phyloP scores from a whole-genome alignment of 2,888 invertebrate species.

The Drosophila mimica region DNA sequence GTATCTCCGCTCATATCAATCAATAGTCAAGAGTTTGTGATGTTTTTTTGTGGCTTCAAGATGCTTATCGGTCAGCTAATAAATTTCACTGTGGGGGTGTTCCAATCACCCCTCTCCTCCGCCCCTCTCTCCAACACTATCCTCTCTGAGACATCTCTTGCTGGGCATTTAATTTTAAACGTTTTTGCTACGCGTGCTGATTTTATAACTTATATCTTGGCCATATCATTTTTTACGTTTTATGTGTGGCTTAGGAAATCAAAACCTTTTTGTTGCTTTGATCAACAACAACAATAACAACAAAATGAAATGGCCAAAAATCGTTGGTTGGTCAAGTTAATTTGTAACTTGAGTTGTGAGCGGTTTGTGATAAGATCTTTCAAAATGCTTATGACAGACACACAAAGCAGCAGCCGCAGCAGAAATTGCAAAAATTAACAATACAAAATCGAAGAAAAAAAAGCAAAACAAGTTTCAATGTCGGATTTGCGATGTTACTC shows the following conservation, averaged over 20 bases:
- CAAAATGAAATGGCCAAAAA: constrained; percentile 31
- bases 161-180: constrained; percentile 69
- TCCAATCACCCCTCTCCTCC: not conserved
- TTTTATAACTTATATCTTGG: constrained; percentile 57
- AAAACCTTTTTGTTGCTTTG: constrained; percentile 53
- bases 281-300: constrained; percentile 25
- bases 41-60: constrained; percentile 46
- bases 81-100: constrained; percentile 79
- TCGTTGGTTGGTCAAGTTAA: constrained; percentile 57
- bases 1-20: constrained; percentile 68
- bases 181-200: constrained; percentile 77
- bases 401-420: constrained; percentile 7
- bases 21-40: constrained; percentile 57
- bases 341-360: constrained; percentile 64
- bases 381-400: constrained; percentile 45
- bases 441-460: constrained; percentile 8
- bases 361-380: constrained; percentile 62
- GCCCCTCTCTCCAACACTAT: not conserved
- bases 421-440: constrained; percentile 4
- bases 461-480: constrained; percentile 65
- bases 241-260: constrained; percentile 68
- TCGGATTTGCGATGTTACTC: constrained; percentile 72
- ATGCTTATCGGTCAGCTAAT: constrained; percentile 73
- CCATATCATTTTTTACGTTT: constrained; percentile 46
- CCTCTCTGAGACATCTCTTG: constrained; percentile 4